Evolutionary conservation across 2,797 vertebrate species (phyloP).

Genomic region (Mionectes olivaceus): DNA sequence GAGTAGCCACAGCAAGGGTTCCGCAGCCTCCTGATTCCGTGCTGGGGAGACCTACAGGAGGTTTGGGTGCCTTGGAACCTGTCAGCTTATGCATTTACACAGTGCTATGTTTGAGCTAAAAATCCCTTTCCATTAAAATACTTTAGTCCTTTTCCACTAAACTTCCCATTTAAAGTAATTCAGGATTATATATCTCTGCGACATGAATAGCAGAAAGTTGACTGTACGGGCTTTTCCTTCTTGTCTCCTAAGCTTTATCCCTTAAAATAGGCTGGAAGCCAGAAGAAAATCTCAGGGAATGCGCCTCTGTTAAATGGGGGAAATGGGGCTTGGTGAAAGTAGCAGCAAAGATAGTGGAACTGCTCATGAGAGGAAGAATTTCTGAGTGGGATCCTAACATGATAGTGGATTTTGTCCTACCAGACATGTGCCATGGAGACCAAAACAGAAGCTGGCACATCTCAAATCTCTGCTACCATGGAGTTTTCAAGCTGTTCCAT

Average conservation of each 20-base stretch:
- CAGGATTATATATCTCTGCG: not conserved
- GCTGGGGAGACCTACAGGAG: not conserved
- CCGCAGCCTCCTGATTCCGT: not conserved
- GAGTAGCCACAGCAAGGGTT: not conserved
- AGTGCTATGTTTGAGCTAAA: not conserved
- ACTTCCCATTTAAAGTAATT: not conserved
- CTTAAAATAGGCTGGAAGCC: not conserved
- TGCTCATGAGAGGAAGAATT: not conserved
- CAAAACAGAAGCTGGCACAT: not conserved
- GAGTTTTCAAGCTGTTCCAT: not conserved
- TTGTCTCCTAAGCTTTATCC: not conserved
- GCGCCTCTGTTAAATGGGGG: not conserved
- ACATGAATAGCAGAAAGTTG: not conserved
- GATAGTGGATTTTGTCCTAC: not conserved
- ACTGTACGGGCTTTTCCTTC: not conserved
- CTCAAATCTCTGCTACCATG: not conserved
- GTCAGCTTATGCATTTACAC: not conserved
- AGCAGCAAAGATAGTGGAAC: not conserved
- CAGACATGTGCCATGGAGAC: not conserved
- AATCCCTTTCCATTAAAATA: not conserved
- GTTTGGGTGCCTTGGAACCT: not conserved
- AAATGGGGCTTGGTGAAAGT: not conserved
- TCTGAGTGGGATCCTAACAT: not conserved
- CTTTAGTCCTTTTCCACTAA: not conserved
- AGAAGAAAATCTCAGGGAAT: not conserved